Conservation (phyloP, 2,113 vertebrate species). For the Rhodinocichla rosea region DNA sequence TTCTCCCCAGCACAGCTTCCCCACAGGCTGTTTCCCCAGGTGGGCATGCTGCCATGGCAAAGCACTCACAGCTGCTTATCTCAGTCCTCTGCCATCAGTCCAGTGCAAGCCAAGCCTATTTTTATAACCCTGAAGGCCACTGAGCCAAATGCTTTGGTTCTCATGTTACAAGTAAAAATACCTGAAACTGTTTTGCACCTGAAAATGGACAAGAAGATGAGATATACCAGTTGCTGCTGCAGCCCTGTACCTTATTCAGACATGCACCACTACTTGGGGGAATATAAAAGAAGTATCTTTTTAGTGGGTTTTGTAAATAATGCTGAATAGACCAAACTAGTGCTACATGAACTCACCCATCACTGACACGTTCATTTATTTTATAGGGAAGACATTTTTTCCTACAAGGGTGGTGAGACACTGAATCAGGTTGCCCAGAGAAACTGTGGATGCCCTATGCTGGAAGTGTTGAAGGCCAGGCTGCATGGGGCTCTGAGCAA, state of each 20-base stretch:
- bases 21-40: fast-evolving
- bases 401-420: background rate
- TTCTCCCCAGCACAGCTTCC: background rate
- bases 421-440: background rate
- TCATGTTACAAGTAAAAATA: constrained; percentile 12
- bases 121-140: background rate
- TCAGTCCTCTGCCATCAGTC: background rate
- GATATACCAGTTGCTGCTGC: background rate
- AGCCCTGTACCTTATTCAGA: background rate
- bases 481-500: fast-evolving
- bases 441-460: fast-evolving
- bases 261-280: background rate
- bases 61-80: constrained; percentile 20
- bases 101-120: background rate
- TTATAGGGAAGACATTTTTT: background rate
- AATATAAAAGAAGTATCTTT: background rate
- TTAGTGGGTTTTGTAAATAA: background rate
- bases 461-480: background rate
- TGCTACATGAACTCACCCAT: background rate
- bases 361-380: background rate
- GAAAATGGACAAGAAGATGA: background rate
- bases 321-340: fast-evolving
- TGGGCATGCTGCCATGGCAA: fast-evolving
- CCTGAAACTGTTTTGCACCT: background rate
- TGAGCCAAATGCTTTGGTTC: background rate